Base-by-base conservation (phyloP, 2,888 invertebrate genomes). In the Alsophila aescularia region DNA sequence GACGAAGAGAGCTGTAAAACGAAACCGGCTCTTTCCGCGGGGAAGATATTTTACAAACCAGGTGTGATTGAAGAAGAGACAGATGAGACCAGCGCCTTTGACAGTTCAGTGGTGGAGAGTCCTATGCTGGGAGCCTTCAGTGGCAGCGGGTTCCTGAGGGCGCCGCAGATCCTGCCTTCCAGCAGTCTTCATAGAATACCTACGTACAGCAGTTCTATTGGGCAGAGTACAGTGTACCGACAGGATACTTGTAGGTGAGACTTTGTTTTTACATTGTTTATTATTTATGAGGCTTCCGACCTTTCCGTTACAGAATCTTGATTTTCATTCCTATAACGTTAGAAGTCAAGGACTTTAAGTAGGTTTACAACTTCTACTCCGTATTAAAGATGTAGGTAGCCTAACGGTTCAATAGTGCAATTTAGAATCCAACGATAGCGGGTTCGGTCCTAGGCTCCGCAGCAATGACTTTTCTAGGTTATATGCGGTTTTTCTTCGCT, bases 161-260 rank as follows among this genome's bases (percentile, higher is more conserved):
- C 86, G 2, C 80, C 85, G 0, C 81, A 82, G 31, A 80, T 90
- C n/a, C 81, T 87, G 9, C 83, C 85, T 0, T 81, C 87, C 0
- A 78, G 84, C 54, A 93, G 93, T 60, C 87, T 93, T 2, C 92
- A 93, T 52, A 87, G 93, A 58, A 92, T 93, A 75, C 93, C 92
- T 9, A 93, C 93, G 0, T 93, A 93, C 50, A 92, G 93, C 79
- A 93, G 93, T 69, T 93, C 93, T 7, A 93, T 93, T 65, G 93
- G 92, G 35, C 92, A 91, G 39, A 93, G 93, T 51, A 92, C 93
- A 34, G 72, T 90, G 1, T 92, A 90, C 60, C 83, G 93, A 29
- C 92, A 90, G 65, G 93, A 93, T 64, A 93, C 92, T 57, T 92
- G 92, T 84, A 93, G 93, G 93, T 93, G 66, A 70, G 50, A 41